Evolutionary conservation across 2,888 invertebrate genomes (phyloP).

Genomic region (Nebria salina): DNA sequence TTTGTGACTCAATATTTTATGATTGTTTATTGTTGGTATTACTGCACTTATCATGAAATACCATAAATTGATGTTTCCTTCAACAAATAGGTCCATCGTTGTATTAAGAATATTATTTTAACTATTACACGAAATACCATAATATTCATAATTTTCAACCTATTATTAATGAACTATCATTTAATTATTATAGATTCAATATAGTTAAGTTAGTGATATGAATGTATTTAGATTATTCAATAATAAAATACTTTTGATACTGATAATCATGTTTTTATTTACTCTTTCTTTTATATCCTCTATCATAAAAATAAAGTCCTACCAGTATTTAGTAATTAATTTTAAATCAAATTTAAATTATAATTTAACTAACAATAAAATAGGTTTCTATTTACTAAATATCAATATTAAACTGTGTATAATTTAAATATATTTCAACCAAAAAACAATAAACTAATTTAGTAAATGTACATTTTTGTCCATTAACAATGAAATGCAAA

Average conservation of each 20-base stretch:
- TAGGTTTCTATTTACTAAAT: too few relatives aligned
- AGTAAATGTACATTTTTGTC: too few relatives aligned
- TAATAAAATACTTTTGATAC: slow-evolving; percentile 45
- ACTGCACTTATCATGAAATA: slow-evolving; percentile 19
- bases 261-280: slow-evolving; percentile 18
- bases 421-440: too few relatives aligned
- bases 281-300: not conserved
- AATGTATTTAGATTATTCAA: slow-evolving; percentile 45
- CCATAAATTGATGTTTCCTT: slow-evolving; percentile 35
- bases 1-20: not conserved
- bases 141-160: slow-evolving; percentile 44
- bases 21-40: slow-evolving; percentile 9
- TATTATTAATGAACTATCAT: slow-evolving; percentile 44
- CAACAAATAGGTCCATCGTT: slow-evolving; percentile 34
- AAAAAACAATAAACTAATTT: too few relatives aligned
- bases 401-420: too few relatives aligned
- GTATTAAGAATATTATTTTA: slow-evolving; percentile 42
- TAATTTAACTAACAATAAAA: too few relatives aligned
- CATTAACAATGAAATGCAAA: too few relatives aligned
- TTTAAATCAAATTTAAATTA: too few relatives aligned
- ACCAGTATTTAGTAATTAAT: too few relatives aligned
- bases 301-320: not conserved
- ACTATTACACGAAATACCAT: slow-evolving; percentile 41
- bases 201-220: slow-evolving; percentile 44
- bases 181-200: slow-evolving; percentile 9